A percentile compares a stretch with the other conserved stretches of the same genome.
phyloP scores from a whole-genome alignment of 2,797 vertebrate genomes.

The Artibeus lituratus region DNA sequence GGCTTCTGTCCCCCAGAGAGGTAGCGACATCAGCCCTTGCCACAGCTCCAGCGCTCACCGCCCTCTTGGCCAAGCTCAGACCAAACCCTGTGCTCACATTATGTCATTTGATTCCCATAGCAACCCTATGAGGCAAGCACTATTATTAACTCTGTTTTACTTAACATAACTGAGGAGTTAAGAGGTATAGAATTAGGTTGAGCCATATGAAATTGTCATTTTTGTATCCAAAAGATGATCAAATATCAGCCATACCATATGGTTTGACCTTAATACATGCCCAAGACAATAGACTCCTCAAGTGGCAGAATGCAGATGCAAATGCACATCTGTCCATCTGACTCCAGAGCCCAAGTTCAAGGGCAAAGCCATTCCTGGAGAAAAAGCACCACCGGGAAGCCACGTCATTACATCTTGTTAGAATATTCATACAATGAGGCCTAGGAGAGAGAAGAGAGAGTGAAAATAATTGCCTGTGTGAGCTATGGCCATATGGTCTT shows the following conservation, averaged over 20 bases:
- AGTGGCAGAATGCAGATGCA: neutral
- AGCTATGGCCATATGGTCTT: constrained; percentile 45
- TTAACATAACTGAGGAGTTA: neutral
- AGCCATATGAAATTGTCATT: neutral
- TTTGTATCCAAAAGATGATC: neutral
- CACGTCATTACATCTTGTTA: constrained; percentile 9
- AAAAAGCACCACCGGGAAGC: neutral
- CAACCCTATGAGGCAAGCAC: neutral
- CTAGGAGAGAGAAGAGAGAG: neutral
- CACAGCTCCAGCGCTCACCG: neutral
- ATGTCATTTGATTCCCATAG: neutral
- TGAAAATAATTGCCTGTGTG: constrained; percentile 32
- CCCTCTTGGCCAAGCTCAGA: neutral
- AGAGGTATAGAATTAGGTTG: neutral
- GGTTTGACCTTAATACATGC: neutral
- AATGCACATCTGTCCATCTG: neutral
- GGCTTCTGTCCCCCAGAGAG: no score
- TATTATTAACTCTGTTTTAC: neutral
- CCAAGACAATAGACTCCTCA: neutral
- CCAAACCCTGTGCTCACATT: no score
- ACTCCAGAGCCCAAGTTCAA: constrained; percentile 17
- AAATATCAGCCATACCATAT: neutral
- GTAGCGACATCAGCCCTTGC: fast-evolving
- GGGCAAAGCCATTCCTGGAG: neutral
- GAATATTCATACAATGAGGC: constrained; percentile 16